Conservation (phyloP, 1,140 invertebrate genomes). For the Macrobrachium rosenbergii region DNA sequence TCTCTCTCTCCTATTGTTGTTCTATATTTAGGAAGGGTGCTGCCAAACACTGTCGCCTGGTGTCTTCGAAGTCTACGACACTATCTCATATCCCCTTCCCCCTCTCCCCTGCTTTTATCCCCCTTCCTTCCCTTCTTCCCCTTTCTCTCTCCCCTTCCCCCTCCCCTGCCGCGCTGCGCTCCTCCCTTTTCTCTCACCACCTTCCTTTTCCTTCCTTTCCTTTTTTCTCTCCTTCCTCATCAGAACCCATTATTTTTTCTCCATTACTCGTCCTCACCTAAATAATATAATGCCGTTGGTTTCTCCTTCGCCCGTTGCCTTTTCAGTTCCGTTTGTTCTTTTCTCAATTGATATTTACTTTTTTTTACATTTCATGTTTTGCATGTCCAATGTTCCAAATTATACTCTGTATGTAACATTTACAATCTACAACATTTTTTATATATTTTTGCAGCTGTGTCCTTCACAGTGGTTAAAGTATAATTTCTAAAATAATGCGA, state of each 20-base stretch:
- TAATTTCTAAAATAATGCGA: too few species aligned
- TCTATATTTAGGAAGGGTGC: constrained; percentile 40
- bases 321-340: too few species aligned
- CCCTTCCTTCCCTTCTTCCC: background rate
- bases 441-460: too few species aligned
- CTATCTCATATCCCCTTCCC: background rate
- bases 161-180: background rate
- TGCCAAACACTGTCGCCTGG: constrained; percentile 43
- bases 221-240: background rate
- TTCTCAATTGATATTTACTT: too few species aligned
- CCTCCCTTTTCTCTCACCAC: background rate
- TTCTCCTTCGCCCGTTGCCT: too few species aligned
- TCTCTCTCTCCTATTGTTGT: constrained; percentile 37
- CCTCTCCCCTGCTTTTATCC: background rate
- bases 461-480: too few species aligned
- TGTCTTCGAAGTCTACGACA: constrained; percentile 22
- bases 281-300: too few species aligned
- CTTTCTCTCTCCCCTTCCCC: background rate
- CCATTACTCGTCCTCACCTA: too few species aligned
- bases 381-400: too few species aligned
- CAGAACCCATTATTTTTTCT: background rate
- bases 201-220: background rate
- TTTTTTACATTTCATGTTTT: too few species aligned
- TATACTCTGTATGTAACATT: too few species aligned
- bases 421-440: too few species aligned